These are phyloP conservation scores for Solenodon paradoxus DNA, from an alignment of 2,113 vertebrate genomes.

Conservation along the genomic window DNA sequence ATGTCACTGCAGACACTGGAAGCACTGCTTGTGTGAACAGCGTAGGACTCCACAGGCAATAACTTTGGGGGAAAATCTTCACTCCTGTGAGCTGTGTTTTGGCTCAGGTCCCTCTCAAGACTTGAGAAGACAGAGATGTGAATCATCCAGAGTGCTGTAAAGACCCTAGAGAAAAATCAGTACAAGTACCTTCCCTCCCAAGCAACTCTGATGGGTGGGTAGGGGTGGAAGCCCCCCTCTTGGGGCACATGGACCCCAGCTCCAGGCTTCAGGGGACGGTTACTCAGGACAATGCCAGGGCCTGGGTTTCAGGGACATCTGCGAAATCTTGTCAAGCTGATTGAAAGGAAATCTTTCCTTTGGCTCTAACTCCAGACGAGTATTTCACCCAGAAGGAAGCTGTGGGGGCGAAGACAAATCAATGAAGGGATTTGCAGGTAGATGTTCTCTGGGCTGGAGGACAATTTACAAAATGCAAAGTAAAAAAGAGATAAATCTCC, in stretches of 20 bases:
- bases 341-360: slow-evolving; percentile 61
- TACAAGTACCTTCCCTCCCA: background rate
- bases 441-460: slow-evolving; percentile 50
- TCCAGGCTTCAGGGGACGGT: background rate
- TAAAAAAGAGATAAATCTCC: slow-evolving; percentile 54
- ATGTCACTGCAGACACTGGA: background rate
- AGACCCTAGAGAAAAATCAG: background rate
- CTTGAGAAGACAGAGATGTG: background rate
- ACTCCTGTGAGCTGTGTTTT: slow-evolving; percentile 51
- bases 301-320: background rate
- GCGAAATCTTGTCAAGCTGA: background rate
- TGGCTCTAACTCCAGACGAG: background rate
- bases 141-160: slow-evolving; percentile 59
- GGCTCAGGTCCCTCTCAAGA: slow-evolving; percentile 39
- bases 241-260: background rate
- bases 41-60: slow-evolving; percentile 32
- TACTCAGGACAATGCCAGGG: background rate
- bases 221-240: background rate
- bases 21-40: background rate
- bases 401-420: slow-evolving; percentile 66
- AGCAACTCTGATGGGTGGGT: fast-evolving
- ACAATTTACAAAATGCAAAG: slow-evolving; percentile 65
- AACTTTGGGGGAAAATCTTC: slow-evolving; percentile 13
- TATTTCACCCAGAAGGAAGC: slow-evolving; percentile 38
- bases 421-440: slow-evolving; percentile 65